Conservation (phyloP, 2,113 vertebrate genomes). For the Phaetusa simplex region DNA sequence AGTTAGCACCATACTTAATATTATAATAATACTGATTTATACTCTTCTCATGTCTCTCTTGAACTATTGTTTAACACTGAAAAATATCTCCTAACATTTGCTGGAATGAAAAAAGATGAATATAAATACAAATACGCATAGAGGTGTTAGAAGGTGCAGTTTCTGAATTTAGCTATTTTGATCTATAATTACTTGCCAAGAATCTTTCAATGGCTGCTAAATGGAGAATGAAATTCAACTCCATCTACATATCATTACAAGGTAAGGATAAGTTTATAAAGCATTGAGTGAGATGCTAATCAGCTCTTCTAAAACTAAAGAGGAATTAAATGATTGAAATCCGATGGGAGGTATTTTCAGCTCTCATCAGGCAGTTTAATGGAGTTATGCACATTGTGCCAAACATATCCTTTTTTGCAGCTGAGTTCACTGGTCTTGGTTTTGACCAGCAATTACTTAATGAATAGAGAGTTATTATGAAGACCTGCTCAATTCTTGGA, state of each 20-base stretch:
- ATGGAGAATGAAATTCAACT: neutral
- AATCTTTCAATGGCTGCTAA: conserved; percentile 8
- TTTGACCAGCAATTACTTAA: neutral
- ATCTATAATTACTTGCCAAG: neutral
- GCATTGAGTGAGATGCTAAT: conserved; percentile 4
- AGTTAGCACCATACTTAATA: conserved; percentile 20
- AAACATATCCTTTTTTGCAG: neutral
- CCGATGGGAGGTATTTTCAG: neutral
- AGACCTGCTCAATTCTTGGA: neutral
- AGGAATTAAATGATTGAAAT: neutral
- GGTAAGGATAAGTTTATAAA: neutral
- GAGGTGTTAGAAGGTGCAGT: neutral
- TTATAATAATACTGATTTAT: conserved; percentile 28
- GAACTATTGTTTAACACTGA: neutral
- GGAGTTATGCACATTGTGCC: neutral
- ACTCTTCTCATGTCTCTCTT: conserved; percentile 9
- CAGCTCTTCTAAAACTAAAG: neutral
- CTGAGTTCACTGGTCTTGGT: neutral
- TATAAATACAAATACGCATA: neutral
- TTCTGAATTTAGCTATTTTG: neutral
- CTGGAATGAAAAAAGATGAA: neutral
- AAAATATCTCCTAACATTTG: neutral
- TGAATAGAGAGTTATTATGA: neutral
- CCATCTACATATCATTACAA: conserved; percentile 18
- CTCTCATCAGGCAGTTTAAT: neutral